Base-by-base conservation (phyloP, 2,113 vertebrate species). In the Xiphophorus couchianus region DNA sequence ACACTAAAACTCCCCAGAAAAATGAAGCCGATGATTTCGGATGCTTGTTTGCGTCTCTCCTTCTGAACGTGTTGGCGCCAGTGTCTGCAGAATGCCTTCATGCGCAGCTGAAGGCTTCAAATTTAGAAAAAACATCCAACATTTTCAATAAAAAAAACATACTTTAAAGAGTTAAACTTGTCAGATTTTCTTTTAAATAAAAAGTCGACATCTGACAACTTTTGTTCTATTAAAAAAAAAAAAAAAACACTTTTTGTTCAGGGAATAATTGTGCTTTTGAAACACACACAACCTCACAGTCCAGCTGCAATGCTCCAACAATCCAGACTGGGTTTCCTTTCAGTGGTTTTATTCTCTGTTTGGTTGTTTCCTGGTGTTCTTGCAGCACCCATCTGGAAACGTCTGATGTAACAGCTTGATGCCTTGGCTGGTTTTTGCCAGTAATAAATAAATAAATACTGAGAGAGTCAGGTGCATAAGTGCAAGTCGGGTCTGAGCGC, bases 391-490 rank as follows among this genome's bases (percentile, higher is more conserved):
- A 84, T 77, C 82, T 71, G 75, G 60, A 78, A 68, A 70, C 30
- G 58, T 82, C 78, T 69, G 69, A 77, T 62, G 73, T 89, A 86
- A 92, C 88, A 90, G 88, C 90, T 71, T 80, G 71, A 84, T 71
- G 86, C 92, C 89, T 80, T 74, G 71, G 85, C 87, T 89, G 84
- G 84, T 86, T 86, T 37, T 82, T 76, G 70, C 90, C 86, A 77
- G 81, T 78, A 89, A 93, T 93, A 93, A 93, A 93, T 93, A 92
- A 93, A 93, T 93, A 93, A 93, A 93, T 93, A 92, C 31, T 90
- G 42, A 62, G 71, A 77, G 76, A 79, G 80, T 83, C 87, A 83
- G 87, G 73, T 60, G 82, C 74, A 88, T 75, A 74, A 78, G 79
- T 80, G 64, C 39, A 48, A 69, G 82, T 85, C 66, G 6, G 35